Conservation (phyloP, 1,140 invertebrate genomes). For the Brachionus koreanus region DNA sequence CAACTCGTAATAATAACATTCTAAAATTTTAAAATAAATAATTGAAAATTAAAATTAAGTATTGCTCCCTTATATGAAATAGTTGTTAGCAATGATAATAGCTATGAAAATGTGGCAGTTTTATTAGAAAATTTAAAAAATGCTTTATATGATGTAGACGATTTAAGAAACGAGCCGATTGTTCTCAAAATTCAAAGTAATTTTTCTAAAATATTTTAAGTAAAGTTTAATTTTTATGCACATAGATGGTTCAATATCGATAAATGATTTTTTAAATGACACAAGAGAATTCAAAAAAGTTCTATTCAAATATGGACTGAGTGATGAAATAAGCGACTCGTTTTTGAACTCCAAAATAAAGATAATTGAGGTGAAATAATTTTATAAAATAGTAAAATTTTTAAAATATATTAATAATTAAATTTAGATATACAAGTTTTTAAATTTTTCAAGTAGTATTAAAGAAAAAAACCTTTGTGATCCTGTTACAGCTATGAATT, state of each 20-base stretch:
- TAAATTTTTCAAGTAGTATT: constrained; percentile 37
- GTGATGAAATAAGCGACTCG: background rate
- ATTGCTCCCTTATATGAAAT: constrained; percentile 39
- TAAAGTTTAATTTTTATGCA: background rate
- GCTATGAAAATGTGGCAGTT: constrained; percentile 4
- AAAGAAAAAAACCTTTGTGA: constrained; percentile 33
- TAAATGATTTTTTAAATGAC: constrained; percentile 41
- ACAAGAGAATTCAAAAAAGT: constrained; percentile 23
- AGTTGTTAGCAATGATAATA: constrained; percentile 39
- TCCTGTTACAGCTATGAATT: constrained; percentile 15
- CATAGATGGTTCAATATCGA: constrained; percentile 23
- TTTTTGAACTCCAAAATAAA: constrained; percentile 25
- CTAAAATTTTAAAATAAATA: background rate
- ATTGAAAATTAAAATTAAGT: background rate
- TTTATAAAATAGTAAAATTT: background rate
- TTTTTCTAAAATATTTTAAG: background rate
- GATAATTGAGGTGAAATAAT: constrained; percentile 28
- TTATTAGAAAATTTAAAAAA: constrained; percentile 37
- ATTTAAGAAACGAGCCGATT: constrained; percentile 32
- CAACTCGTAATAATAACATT: background rate
- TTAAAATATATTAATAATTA: background rate
- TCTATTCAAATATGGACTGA: background rate
- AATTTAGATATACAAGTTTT: constrained; percentile 28
- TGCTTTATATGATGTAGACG: constrained; percentile 35
- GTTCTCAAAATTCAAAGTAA: constrained; percentile 36